Evolutionary conservation across 2,113 vertebrate species (phyloP).

Genomic region (Melanerpes formicivorus): DNA sequence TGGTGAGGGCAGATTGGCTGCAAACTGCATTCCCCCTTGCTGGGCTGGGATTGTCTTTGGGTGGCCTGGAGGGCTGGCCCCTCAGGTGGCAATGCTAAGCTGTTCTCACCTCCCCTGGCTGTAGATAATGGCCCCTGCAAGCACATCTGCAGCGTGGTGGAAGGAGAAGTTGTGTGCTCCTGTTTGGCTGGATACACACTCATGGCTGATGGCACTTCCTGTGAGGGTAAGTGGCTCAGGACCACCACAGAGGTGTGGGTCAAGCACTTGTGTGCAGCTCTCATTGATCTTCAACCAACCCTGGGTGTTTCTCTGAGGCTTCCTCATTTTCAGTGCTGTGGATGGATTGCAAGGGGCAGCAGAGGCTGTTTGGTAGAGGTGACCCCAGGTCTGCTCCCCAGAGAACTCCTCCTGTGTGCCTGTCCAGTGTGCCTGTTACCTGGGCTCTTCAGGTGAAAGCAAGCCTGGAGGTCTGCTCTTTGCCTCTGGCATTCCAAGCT

Average conservation of each 20-base stretch:
- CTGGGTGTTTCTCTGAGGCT: not conserved
- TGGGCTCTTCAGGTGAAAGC: not conserved
- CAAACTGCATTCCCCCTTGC: not conserved
- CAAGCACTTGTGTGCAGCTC: not conserved
- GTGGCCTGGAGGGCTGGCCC: not conserved
- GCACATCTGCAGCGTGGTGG: slow-evolving; percentile 78
- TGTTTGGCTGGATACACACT: slow-evolving; percentile 87
- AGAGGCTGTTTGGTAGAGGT: not conserved
- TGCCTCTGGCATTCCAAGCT: not conserved
- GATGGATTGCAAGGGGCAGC: not conserved
- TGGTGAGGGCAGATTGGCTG: not conserved
- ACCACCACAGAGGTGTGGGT: not conserved
- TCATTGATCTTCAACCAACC: not conserved
- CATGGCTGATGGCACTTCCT: slow-evolving; percentile 82
- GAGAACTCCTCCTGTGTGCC: not conserved
- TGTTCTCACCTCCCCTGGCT: not conserved
- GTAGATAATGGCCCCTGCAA: slow-evolving; percentile 85
- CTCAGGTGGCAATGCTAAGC: not conserved
- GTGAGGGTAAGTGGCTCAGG: slow-evolving; percentile 78
- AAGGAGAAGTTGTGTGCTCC: slow-evolving; percentile 78
- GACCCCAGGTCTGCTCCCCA: not conserved
- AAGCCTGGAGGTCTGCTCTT: not conserved
- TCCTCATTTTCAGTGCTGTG: not conserved
- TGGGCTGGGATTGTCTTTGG: not conserved
- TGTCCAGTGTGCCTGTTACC: rapidly evolving